Percentiles rank a stretch among this genome's conserved stretches.
Conservation (phyloP, 2,888 invertebrate genomes). For the Thyatira batis region DNA sequence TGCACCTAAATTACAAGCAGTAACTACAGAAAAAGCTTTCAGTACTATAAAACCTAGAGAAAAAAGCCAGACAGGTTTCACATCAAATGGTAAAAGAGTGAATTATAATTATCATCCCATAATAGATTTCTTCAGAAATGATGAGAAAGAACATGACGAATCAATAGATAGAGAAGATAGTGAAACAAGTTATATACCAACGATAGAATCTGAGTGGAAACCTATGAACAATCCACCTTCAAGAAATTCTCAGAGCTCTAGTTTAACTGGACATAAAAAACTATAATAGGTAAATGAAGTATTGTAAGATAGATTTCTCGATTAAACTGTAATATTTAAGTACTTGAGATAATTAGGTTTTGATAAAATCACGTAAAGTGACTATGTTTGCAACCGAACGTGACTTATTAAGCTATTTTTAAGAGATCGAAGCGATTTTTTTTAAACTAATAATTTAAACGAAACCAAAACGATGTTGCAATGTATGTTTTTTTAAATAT, state of each 20-base stretch:
- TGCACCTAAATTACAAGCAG: conserved; percentile 61
- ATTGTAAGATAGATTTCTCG: neutral
- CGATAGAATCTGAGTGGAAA: conserved; percentile 74
- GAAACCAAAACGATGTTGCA: conserved; percentile 69
- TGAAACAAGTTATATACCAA: conserved; percentile 46
- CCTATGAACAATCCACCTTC: conserved; percentile 66
- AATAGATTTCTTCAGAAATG: conserved; percentile 88
- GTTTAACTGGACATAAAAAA: conserved; percentile 28
- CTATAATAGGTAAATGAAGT: conserved; percentile 20
- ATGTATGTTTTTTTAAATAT: conserved; percentile 40
- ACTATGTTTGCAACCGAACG: neutral
- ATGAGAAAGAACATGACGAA: conserved; percentile 51
- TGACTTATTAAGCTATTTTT: neutral
- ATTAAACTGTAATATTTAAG: neutral
- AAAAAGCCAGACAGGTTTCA: conserved; percentile 33
- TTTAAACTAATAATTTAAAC: conserved; percentile 30
- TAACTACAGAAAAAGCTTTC: conserved; percentile 48
- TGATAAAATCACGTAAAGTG: neutral
- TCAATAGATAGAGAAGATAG: conserved; percentile 71
- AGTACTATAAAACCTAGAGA: conserved; percentile 42
- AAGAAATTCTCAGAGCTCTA: conserved; percentile 41
- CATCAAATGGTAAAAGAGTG: conserved; percentile 77
- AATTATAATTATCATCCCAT: conserved; percentile 93
- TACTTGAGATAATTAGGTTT: neutral
- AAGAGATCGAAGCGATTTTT: conserved; percentile 13